Base-by-base conservation (phyloP, 2,888 invertebrate species). In the Globia sparganii region DNA sequence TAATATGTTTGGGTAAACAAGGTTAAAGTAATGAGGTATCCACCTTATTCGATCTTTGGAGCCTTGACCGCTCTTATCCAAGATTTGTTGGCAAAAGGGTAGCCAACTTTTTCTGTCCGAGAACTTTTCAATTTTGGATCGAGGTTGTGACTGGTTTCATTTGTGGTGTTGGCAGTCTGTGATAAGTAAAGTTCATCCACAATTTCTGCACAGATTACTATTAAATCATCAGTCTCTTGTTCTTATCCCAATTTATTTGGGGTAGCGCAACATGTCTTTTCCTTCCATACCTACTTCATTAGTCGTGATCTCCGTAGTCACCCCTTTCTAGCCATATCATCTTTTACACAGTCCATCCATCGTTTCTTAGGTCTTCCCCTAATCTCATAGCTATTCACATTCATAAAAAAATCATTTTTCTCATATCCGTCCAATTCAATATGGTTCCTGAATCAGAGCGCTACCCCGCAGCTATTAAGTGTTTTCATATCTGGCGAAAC, bases 71-170 rank as follows among this genome's bases (percentile, higher is more conserved):
- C 18, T 81, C 11, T 53, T 53, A 72, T 72, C 43, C 62, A 65
- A 34, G 49, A 58, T 69, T 25, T 37, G n/a, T 56, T 6, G 8
- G n/a, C 34, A 25, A 80, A 78, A 80, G 31, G 31, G 65, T 75
- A 80, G 8, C 34, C 25, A 59, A 40, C 13, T 59, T 70, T 76
- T 62, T 40, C 0, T 46, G 76, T 59, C 71, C 71, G 9, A 72
- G 71, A 81, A 72, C 65, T 68, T 71, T 67, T 46, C 18, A 59
- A 58, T 49, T 81, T 62, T 76, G 81, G 81, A 5, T 37, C 75
- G 76, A 81, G 81, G 70, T 72, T 68, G 18, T 2, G 25, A 62
- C 61, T 81, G 40, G 76, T 76, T 53, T 59, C 0, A 21, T 79
- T 66, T 9, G 31, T 37, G 49, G 28, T 34, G 65, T 62, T 68